Evolutionary conservation across 2,888 invertebrate genomes (phyloP), one percentile per base, ranked within the genome.

Genomic region (Drosophila pseudotalamancana): DNA sequence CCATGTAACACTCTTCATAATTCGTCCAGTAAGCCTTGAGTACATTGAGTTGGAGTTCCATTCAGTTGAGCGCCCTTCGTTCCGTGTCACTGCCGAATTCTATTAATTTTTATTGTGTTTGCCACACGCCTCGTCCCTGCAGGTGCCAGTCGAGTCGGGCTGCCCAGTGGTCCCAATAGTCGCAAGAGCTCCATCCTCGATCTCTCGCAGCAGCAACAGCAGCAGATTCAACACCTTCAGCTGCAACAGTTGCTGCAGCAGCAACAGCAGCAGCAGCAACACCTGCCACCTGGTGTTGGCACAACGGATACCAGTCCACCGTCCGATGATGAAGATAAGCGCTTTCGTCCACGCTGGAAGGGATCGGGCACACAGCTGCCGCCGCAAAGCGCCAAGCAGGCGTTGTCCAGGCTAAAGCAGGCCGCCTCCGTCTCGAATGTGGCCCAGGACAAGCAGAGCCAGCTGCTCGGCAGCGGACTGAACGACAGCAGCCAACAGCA

Each of bases 171-270:
- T 31, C 89, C 89, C 25, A 87, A 74, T 32, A 90, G 90, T 53
- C 93, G 94, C 70, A 94, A 94, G 89, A 93, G 92, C 79, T 94
- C 94, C 88, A 92, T 93, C 51, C 91, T 93, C 89, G 94, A 93
- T 83, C 91, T 93, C 72, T 89, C 93, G 74, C 88, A 90, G 56
- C 81, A 88, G 34, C 86, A 87, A 19, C 85, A 82, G 19, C 87
- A 78, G 43, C 90, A 80, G 40, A 31, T 81, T 34, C 93, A 93
- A 76, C 74, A 88, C 27, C 11, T 68, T 14, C 69, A 70, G 39
- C 78, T 80, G 85, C 57, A 66, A 6, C 51, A 63, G n/a, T 3
- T 40, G 29, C 42, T 34, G 25, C 21, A 21, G 23, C 90, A 92
- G 23, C 68, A 57, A 1, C 42, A 42, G 25, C 21, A 21, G 23